These are phyloP conservation scores for Eulemur rubriventer DNA, from an alignment of 2,797 vertebrate species.

Conservation along the genomic window DNA sequence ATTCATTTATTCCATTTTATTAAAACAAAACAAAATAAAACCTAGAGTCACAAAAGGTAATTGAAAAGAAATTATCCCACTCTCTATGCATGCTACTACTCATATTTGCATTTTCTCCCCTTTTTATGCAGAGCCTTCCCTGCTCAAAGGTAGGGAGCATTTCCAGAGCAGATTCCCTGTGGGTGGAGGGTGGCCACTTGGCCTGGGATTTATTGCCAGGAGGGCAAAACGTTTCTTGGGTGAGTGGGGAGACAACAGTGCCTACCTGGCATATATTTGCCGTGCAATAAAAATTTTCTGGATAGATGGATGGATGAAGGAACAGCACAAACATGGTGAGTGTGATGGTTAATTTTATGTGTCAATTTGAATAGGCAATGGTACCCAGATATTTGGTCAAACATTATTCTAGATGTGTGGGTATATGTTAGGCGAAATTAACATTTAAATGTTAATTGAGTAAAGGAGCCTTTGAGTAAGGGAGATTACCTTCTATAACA, in stretches of 20 bases:
- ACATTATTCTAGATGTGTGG: background rate
- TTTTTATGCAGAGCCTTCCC: background rate
- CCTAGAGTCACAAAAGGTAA: background rate
- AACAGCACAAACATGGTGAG: background rate
- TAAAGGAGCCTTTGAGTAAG: background rate
- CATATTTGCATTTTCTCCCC: background rate
- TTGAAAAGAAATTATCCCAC: slow-evolving; percentile 15
- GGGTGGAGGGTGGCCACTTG: background rate
- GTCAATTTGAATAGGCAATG: background rate
- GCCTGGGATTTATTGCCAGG: background rate
- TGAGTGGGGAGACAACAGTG: background rate
- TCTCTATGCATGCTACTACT: background rate
- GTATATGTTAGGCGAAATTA: background rate
- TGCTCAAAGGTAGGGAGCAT: background rate
- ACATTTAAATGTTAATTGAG: background rate
- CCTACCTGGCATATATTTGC: background rate
- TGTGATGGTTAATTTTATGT: background rate
- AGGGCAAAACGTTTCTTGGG: background rate
- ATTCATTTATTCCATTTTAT: slow-evolving; percentile 43
- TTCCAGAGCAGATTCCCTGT: background rate
- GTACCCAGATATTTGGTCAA: background rate
- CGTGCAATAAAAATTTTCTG: background rate
- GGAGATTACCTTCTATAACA: background rate
- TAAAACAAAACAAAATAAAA: slow-evolving; percentile 41
- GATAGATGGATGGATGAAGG: background rate